Conservation (phyloP, 1,140 invertebrate genomes). For the Bombus breviceps region DNA sequence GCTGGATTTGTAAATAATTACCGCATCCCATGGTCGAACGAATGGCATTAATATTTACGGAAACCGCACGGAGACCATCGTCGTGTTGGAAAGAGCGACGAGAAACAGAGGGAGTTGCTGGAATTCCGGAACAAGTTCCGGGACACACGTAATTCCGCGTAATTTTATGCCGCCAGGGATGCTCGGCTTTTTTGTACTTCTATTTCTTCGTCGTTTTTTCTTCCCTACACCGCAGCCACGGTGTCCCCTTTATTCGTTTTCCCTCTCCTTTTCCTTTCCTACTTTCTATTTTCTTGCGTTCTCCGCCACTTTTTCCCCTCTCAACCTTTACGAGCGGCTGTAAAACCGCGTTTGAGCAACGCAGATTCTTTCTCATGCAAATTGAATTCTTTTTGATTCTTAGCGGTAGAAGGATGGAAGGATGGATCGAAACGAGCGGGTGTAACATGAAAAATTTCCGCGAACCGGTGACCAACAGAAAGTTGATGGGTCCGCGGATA, state of each 20-base stretch:
- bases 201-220: background rate
- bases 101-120: background rate
- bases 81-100: background rate
- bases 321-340: conserved; percentile 27
- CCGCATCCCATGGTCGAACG: background rate
- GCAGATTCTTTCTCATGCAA: conserved; percentile 47
- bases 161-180: conserved; percentile 33
- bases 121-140: background rate
- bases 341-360: conserved; percentile 42
- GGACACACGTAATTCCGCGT: conserved; percentile 41
- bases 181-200: background rate
- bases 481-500: background rate
- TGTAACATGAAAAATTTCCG: conserved; percentile 15
- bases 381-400: conserved; percentile 48
- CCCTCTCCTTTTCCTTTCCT: background rate
- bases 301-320: background rate
- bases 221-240: background rate
- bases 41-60: conserved; percentile 34
- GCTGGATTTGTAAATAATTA: conserved; percentile 27
- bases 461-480: background rate
- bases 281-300: background rate
- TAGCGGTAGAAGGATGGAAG: background rate
- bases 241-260: background rate
- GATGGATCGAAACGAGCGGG: background rate
- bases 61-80: background rate